A percentile compares a stretch with the other conserved stretches of the same genome.
phyloP scores from a whole-genome alignment of 2,888 invertebrate genomes.

The Clusia tigrina region DNA sequence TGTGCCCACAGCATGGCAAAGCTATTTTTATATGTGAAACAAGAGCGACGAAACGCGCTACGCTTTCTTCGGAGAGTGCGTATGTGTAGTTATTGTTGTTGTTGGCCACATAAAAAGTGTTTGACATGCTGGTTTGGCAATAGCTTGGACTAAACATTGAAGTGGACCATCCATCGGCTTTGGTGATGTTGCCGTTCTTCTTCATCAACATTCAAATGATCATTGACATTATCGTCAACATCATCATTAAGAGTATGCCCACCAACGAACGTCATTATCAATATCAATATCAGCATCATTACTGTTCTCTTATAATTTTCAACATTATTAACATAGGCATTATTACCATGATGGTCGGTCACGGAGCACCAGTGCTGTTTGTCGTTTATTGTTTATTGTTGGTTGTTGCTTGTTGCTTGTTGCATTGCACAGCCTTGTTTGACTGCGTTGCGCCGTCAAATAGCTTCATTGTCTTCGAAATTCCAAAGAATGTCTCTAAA shows the following conservation, averaged over 20 bases:
- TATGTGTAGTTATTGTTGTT: too few relatives aligned
- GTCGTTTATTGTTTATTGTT: too few relatives aligned
- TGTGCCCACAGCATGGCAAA: too few relatives aligned
- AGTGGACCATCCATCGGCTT: neutral
- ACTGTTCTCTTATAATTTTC: neutral
- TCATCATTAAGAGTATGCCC: too few relatives aligned
- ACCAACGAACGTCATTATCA: slow-evolving; percentile 7
- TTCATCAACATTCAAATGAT: neutral
- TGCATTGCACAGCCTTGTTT: neutral
- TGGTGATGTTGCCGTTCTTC: slow-evolving; percentile 3
- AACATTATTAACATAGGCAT: neutral
- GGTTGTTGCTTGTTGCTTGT: too few relatives aligned
- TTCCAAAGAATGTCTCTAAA: slow-evolving; percentile 8
- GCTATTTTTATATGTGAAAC: too few relatives aligned
- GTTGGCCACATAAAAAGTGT: too few relatives aligned
- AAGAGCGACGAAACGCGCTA: too few relatives aligned
- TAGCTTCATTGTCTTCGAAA: slow-evolving; percentile 6
- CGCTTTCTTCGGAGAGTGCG: too few relatives aligned
- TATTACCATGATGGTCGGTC: neutral
- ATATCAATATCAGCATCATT: too few relatives aligned
- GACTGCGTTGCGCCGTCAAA: neutral
- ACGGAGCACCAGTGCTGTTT: neutral
- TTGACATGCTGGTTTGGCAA: too few relatives aligned
- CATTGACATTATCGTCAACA: neutral
- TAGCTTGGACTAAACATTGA: neutral